phyloP scores from a whole-genome alignment of 1,140 invertebrate species.

The Notospermus geniculatus region DNA sequence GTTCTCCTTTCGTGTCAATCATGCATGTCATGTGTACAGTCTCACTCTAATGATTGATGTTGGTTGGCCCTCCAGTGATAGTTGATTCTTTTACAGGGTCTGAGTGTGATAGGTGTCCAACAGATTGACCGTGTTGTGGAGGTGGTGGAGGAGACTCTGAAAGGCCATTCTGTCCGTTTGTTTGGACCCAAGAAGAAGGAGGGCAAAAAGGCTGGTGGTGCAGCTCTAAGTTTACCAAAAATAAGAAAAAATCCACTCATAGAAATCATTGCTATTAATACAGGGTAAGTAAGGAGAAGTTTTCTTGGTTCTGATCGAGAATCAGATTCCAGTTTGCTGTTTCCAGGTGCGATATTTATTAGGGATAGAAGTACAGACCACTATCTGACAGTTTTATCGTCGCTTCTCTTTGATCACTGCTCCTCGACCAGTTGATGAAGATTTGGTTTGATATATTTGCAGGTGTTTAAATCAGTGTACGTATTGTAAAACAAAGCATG shows the following conservation, averaged over 20 bases:
- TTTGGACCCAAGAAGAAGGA: conserved; percentile 80
- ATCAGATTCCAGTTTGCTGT: neutral
- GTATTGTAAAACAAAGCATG: conserved; percentile 98
- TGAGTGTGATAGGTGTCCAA: conserved; percentile 94
- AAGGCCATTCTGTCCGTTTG: conserved; percentile 80
- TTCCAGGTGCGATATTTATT: too few relatives aligned
- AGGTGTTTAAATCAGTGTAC: conserved; percentile 97
- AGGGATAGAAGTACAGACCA: too few relatives aligned
- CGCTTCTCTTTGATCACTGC: too few relatives aligned
- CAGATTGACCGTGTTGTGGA: conserved; percentile 98
- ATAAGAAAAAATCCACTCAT: conserved; percentile 92
- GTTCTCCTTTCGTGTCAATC: neutral
- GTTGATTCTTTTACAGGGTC: conserved; percentile 68
- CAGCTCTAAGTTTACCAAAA: conserved; percentile 84
- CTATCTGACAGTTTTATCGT: too few relatives aligned
- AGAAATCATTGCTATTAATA: conserved; percentile 97
- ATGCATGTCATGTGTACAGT: neutral
- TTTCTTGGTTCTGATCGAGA: neutral
- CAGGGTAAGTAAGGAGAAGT: conserved; percentile 60
- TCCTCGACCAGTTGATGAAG: neutral
- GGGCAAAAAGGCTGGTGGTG: conserved; percentile 79
- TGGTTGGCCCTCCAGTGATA: neutral
- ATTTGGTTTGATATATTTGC: conserved; percentile 17
- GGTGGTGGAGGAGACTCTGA: conserved; percentile 96
- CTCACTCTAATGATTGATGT: too few relatives aligned